Evolutionary conservation across 1,140 invertebrate species (phyloP), one percentile per base, ranked within the genome.

Genomic region (Drosophila watanabei): DNA sequence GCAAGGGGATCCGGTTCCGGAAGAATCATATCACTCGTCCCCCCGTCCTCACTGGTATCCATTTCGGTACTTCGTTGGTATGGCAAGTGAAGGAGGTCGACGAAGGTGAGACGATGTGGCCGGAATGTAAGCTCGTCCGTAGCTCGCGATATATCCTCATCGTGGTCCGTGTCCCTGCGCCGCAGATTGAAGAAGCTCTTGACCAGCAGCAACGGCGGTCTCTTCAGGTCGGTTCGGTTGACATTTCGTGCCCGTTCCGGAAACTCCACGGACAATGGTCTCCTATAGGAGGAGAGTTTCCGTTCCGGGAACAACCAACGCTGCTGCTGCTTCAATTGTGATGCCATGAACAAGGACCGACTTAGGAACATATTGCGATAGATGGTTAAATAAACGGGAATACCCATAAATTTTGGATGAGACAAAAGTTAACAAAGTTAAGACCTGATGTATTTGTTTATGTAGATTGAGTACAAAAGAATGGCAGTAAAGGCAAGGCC

Each of bases 101-200:
- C 35, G 3, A 68, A 41, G 20, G 68, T 28, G 20, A 18, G 54
- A n/a, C 68, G 63, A n/a, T 71, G 68, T n/a, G 63, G 63, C 32
- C 16, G 30, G 24, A 71, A 71, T 33, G 48, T 54, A 6, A 71
- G 48, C 62, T 68, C 62, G 4, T 71, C 39, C 37, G 24, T 54
- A 24, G 37, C 48, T 37, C 49, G 48, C 24, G n/a, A 13, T 14
- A 69, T 43, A n/a, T 71, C 13, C 62, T 14, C 9, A 5, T 32
- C 68, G 30, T 30, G 1, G 10, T 30, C 20, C 13, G 14, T 8
- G 20, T 72, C 20, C 35, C 24, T 33, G 14, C 43, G 54, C 2
- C 68, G 54, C n/a, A 72, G 5, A 46, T 73, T 72, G 1, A 30
- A 33, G 35, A 51, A 73, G 10, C 70, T 73, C 37, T 77, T 77